phyloP scores from a whole-genome alignment of 2,888 invertebrate genomes.

The Meteorus colon region DNA sequence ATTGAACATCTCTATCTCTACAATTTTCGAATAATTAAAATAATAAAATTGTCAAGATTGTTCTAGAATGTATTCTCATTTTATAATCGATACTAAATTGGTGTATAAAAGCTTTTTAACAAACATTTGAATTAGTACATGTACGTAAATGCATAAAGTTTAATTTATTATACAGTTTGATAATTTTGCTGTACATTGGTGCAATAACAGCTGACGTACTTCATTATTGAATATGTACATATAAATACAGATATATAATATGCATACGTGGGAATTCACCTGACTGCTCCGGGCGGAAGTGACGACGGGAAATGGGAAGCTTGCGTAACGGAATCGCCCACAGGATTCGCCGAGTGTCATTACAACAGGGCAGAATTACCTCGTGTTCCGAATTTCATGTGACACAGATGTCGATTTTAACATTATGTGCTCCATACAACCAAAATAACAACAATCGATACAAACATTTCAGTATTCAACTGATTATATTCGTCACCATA shows the following conservation, averaged over 20 bases:
- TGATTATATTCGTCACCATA: background rate
- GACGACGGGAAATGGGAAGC: slow-evolving; percentile 58
- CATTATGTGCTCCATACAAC: background rate
- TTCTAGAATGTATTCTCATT: background rate
- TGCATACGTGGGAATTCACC: slow-evolving; percentile 54
- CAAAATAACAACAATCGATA: slow-evolving; percentile 1
- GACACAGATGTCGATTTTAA: slow-evolving; percentile 35
- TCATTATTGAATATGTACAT: background rate
- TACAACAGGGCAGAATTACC: slow-evolving; percentile 42
- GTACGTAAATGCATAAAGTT: background rate
- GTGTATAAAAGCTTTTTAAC: background rate
- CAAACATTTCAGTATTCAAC: background rate
- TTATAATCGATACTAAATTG: background rate
- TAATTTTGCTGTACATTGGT: background rate
- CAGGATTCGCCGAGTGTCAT: slow-evolving; percentile 41
- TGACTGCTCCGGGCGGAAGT: slow-evolving; percentile 57
- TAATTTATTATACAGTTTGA: background rate
- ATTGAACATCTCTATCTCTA: too few relatives aligned
- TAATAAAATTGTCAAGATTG: too few relatives aligned
- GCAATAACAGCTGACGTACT: slow-evolving; percentile 6
- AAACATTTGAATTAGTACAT: background rate
- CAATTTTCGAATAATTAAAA: too few relatives aligned
- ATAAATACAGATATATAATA: background rate
- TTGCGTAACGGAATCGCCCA: slow-evolving; percentile 51
- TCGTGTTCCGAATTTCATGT: slow-evolving; percentile 37